Evolutionary conservation across 1,140 invertebrate genomes (phyloP).

Genomic region (Globodera ellingtonae): DNA sequence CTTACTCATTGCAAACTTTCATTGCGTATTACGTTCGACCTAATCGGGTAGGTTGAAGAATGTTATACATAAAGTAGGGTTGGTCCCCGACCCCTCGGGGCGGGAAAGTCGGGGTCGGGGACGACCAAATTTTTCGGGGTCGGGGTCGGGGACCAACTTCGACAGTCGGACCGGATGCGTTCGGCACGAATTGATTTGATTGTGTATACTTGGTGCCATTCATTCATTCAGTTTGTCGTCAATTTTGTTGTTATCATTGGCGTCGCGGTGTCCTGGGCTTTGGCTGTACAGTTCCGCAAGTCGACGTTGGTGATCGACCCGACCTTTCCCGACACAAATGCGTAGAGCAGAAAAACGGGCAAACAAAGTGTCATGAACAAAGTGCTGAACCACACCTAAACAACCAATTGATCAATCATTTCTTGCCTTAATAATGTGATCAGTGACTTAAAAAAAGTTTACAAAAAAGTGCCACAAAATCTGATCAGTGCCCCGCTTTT

Average conservation of each 20-base stretch:
- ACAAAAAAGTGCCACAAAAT: too few species aligned
- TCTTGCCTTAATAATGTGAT: not conserved
- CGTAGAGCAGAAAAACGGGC: constrained; percentile 59
- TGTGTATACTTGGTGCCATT: not conserved
- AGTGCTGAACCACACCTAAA: constrained; percentile 62
- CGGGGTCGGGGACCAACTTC: too few species aligned
- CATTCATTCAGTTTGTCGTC: constrained; percentile 14
- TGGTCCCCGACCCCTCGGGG: too few species aligned
- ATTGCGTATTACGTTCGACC: too few species aligned
- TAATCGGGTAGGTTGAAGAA: too few species aligned
- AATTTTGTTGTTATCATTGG: constrained; percentile 23
- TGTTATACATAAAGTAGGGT: too few species aligned
- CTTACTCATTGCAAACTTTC: too few species aligned
- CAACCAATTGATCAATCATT: not conserved
- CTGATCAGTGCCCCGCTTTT: not conserved
- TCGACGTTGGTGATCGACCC: constrained; percentile 51
- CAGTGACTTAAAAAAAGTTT: not conserved
- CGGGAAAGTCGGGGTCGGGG: too few species aligned
- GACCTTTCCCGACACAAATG: constrained; percentile 29
- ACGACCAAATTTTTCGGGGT: too few species aligned
- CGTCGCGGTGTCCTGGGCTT: constrained; percentile 58
- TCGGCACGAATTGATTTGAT: too few species aligned
- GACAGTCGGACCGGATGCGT: too few species aligned
- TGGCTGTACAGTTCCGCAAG: constrained; percentile 60
- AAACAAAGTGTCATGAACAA: constrained; percentile 60